phyloP scores from a whole-genome alignment of 2,888 invertebrate genomes.

The Drosophila borealis region DNA sequence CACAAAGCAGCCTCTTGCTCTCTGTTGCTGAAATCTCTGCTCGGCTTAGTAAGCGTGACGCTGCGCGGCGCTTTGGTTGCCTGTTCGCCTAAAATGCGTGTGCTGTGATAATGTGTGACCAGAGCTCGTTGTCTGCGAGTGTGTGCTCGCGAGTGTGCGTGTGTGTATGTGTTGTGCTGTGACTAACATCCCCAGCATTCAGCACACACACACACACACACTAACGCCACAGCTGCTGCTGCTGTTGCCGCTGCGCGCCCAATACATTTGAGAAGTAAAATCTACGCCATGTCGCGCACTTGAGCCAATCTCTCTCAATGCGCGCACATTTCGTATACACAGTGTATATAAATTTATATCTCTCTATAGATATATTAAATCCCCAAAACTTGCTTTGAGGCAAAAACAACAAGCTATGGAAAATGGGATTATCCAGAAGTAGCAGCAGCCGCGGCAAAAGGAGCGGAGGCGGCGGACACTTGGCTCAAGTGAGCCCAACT shows the following conservation, averaged over 20 bases:
- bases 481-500: constrained; percentile 51
- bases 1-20: background rate
- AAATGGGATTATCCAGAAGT: constrained; percentile 58
- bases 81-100: constrained; percentile 80
- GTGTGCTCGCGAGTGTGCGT: constrained; percentile 2
- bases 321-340: constrained; percentile 21
- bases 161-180: constrained; percentile 19
- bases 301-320: constrained; percentile 70
- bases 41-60: constrained; percentile 65
- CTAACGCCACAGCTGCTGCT: constrained; percentile 12
- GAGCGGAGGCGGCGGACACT: constrained; percentile 7
- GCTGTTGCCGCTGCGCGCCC: constrained; percentile 69
- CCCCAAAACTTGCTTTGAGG: constrained; percentile 26
- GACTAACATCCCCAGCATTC: constrained; percentile 45
- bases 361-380: constrained; percentile 30
- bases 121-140: constrained; percentile 24
- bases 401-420: constrained; percentile 14
- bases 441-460: constrained; percentile 20
- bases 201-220: constrained; percentile 5
- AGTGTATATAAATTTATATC: constrained; percentile 10
- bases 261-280: constrained; percentile 83
- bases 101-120: constrained; percentile 76
- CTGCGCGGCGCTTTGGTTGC: constrained; percentile 69
- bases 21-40: background rate
- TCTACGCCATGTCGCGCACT: constrained; percentile 79